phyloP scores from a whole-genome alignment of 2,797 vertebrate species.

The Rhabdomys pumilio region DNA sequence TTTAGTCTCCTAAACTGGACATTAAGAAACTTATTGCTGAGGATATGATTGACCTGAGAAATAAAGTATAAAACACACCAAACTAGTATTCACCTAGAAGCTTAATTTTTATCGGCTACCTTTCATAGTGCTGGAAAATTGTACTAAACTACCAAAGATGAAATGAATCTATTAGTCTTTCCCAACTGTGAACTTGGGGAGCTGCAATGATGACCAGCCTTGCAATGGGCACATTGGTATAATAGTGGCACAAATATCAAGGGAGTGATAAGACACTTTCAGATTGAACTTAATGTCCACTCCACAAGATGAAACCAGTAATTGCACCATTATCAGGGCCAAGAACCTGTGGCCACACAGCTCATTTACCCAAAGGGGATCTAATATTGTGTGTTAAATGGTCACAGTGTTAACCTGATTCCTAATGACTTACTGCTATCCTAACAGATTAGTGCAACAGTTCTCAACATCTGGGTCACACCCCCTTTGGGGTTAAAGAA shows the following conservation, averaged over 20 bases:
- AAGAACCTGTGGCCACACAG: not conserved
- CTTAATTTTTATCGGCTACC: not conserved
- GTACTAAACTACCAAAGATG: not conserved
- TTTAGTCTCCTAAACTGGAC: too few relatives aligned
- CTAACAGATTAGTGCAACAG: not conserved
- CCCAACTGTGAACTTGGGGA: not conserved
- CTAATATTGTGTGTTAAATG: not conserved
- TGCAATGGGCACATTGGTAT: not conserved
- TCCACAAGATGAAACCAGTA: not conserved
- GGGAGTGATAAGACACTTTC: not conserved
- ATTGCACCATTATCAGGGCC: not conserved
- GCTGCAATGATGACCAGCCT: not conserved
- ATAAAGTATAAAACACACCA: not conserved
- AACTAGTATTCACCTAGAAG: not conserved
- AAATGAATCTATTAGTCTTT: not conserved
- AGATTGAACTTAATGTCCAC: not conserved
- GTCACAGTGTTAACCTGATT: not conserved
- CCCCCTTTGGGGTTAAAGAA: not conserved
- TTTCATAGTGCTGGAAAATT: not conserved
- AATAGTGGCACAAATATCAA: not conserved
- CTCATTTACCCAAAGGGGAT: not conserved
- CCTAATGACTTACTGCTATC: not conserved
- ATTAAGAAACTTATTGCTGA: not conserved
- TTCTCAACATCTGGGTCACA: not conserved
- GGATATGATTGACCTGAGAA: not conserved